Base-by-base conservation (phyloP, 1,140 invertebrate species). In the Pentalonia nigronervosa region DNA sequence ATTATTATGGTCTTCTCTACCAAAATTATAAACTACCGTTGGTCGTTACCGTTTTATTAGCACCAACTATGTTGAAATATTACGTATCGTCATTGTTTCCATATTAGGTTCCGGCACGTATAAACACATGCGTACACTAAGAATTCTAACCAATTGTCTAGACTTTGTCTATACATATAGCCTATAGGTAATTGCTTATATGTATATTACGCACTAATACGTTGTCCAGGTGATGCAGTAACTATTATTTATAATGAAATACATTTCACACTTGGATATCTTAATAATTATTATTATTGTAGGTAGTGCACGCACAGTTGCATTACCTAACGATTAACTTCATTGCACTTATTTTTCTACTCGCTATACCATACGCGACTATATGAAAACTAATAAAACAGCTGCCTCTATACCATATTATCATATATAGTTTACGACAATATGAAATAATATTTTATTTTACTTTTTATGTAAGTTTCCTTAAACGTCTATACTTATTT, bases 21-120 rank as follows among this genome's bases (percentile, higher is more conserved):
- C 25, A 25, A 87, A 89, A 36, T 56, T 56, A 56, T 50, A 53
- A 50, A 89, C 30, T 45, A 89, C 48, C n/a, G 34, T 89, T 87
- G 34, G 3, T 21, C 47, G 48, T 86, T 47, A 41, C 36, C 47
- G 3, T 89, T 25, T 56, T 89, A 36, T 56, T 30, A 50, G 23
- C 53, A 60, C 53, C 30, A 56, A 84, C 45, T 41, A 60, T 90
- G 88, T 60, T 90, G 50, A 90, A 90, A 90, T 45, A 90, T 90
- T 60, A 17, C 53, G 88, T 90, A 90, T 60, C 53, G 88, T 90
- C 53, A 45, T 90, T 60, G 88, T 90, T 90, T 90, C 88, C 88
- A 60, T 90, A 90, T 90, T 90, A 60, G 88, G 50, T 30, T 90
- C 56, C 53, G 11, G 36, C 53, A 60, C 50, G 87, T 89, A 56